Base-by-base conservation (phyloP, 2,797 vertebrate species). In the Megaceryle alcyon region DNA sequence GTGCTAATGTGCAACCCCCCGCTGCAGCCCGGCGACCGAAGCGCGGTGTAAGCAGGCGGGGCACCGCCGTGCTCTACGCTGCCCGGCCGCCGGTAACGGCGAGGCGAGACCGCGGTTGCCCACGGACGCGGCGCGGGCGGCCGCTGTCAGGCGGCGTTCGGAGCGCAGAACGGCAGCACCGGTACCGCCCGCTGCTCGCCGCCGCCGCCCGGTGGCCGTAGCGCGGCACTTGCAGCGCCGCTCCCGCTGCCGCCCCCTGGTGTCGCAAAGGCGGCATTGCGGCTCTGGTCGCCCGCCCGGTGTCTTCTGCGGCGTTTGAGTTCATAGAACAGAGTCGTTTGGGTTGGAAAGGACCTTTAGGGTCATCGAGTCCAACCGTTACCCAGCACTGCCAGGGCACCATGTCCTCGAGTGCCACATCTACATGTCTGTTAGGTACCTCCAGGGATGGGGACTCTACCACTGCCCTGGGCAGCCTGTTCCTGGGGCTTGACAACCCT, bases 361-460 rank as follows among this genome's bases (percentile, higher is more conserved):
- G 35, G 7, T 18, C 35, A 39, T 12, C 23, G 48, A 49, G 48
- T 49, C 48, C 23, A 25, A 49, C 25, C 48, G 48, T 49, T 25
- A 49, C 48, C 14, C 48, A 23, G 23, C 48, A 49, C 23, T 49
- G 48, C 13, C 48, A 49, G 48, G 48, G 13, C 48, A 10, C 9
- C 12, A 0, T 3, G 69, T 28, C 21, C 11, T 23, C 7, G 3
- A 6, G 28, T 4, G 7, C n/a, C 21, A 1, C 49, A 1, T 12
- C 56, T 26, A 3, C 44, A 5, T 6, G 1, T 8, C 22, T 16
- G 33, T 31, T 25, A 49, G 13, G 48, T 49, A 49, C 48, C 48
- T 49, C 48, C 48, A 49, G 48, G 48, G 48, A 49, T 25, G 23
- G 48, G 23, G 48, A 7, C 23, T 19, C 19, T 3, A 14, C 26